Conservation (phyloP, 1,140 invertebrate genomes). For the Probaryconus sp. region DNA sequence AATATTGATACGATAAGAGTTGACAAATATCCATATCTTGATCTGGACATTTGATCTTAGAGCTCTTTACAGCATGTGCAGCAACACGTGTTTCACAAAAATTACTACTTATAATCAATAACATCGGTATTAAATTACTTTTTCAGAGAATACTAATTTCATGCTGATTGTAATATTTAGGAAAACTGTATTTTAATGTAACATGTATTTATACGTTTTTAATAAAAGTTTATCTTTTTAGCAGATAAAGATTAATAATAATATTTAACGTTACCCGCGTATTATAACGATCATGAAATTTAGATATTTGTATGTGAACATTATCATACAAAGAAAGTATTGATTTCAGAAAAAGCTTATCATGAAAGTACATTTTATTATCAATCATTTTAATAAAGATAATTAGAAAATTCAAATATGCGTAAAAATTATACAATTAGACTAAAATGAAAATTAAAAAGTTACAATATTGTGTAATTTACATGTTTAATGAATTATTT, state of each 20-base stretch:
- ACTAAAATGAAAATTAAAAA: conserved; percentile 2
- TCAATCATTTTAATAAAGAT: too few relatives aligned
- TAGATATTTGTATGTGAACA: neutral
- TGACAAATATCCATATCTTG: conserved; percentile 6
- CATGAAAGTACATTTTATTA: too few relatives aligned
- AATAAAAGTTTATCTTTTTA: too few relatives aligned
- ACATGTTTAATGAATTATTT: too few relatives aligned
- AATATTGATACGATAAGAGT: conserved; percentile 36
- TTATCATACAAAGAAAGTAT: neutral
- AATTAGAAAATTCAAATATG: too few relatives aligned
- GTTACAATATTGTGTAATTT: neutral
- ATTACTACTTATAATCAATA: neutral
- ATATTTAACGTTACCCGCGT: too few relatives aligned
- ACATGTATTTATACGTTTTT: too few relatives aligned
- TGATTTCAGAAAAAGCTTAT: neutral
- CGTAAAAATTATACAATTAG: neutral
- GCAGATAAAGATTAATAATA: neutral
- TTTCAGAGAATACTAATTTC: too few relatives aligned
- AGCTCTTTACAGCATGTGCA: neutral
- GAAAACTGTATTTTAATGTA: too few relatives aligned
- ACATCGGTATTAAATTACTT: neutral
- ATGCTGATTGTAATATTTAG: neutral
- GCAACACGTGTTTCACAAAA: conserved; percentile 1
- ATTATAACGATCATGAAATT: neutral
- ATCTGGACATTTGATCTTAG: conserved; percentile 2